phyloP scores from a whole-genome alignment of 2,113 vertebrate genomes.

The Nibea albiflora region DNA sequence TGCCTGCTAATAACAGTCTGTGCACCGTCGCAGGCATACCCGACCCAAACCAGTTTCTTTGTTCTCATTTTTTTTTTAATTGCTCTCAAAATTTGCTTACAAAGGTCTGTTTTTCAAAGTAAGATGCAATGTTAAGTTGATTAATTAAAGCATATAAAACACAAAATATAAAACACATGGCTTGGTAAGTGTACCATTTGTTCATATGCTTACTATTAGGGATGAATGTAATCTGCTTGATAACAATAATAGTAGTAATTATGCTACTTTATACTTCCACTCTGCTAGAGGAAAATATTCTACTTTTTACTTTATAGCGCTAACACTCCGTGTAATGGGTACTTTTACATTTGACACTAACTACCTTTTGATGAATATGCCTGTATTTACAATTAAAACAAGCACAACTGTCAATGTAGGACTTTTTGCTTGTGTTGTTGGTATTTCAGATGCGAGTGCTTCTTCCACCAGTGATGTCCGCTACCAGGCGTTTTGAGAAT shows the following conservation, averaged over 20 bases:
- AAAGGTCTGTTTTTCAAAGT: constrained; percentile 26
- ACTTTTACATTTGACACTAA: background rate
- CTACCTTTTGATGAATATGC: too few species aligned
- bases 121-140: background rate
- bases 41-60: constrained; percentile 29
- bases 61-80: background rate
- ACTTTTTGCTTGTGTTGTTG: too few species aligned
- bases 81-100: constrained; percentile 8
- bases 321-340: background rate
- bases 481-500: background rate
- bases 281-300: background rate
- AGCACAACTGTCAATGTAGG: too few species aligned
- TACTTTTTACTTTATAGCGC: background rate
- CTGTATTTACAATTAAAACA: too few species aligned
- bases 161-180: constrained; percentile 25
- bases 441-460: background rate
- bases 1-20: constrained; percentile 71
- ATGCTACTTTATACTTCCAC: background rate
- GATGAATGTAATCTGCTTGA: constrained; percentile 34
- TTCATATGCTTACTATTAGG: constrained; percentile 29
- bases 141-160: constrained; percentile 17
- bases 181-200: constrained; percentile 23
- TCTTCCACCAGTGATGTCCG: background rate
- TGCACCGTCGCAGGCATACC: constrained; percentile 41
- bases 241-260: background rate